Conservation (phyloP, 2,113 vertebrate genomes). For the Gadus macrocephalus region DNA sequence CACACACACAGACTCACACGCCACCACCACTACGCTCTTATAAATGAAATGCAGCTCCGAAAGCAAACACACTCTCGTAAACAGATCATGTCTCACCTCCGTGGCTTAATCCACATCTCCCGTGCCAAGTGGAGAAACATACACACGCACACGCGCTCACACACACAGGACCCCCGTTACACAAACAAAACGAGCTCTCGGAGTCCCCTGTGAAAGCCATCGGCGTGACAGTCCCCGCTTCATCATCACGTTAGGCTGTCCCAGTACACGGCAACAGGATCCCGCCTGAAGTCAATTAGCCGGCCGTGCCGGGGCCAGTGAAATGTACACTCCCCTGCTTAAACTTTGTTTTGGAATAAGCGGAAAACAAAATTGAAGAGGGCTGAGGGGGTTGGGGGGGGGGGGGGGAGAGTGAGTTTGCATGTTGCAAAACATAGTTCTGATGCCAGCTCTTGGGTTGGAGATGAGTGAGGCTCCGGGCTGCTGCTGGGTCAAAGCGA, state of each 20-base stretch:
- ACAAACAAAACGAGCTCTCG: slow-evolving; percentile 52
- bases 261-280: slow-evolving; percentile 69
- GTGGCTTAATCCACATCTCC: slow-evolving; percentile 64
- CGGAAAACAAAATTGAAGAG: slow-evolving; percentile 42
- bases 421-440: background rate
- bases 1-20: too few relatives aligned
- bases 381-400: background rate
- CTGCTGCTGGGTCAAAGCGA: background rate
- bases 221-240: slow-evolving; percentile 67
- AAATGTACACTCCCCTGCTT: slow-evolving; percentile 47
- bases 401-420: background rate
- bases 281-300: slow-evolving; percentile 70
- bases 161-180: slow-evolving; percentile 38
- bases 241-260: slow-evolving; percentile 69
- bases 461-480: background rate
- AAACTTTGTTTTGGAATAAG: slow-evolving; percentile 53
- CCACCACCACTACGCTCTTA: slow-evolving; percentile 15
- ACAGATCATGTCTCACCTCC: slow-evolving; percentile 67
- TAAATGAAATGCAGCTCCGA: slow-evolving; percentile 62
- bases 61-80: slow-evolving; percentile 65
- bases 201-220: slow-evolving; percentile 67
- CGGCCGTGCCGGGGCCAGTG: slow-evolving; percentile 47
- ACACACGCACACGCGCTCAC: slow-evolving; percentile 24
- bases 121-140: slow-evolving; percentile 45
- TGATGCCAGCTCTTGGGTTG: background rate